A percentile compares a stretch with the other conserved stretches of the same genome.
These are phyloP conservation scores for Scomberomorus guttatus DNA, from an alignment of 2,797 vertebrate species.

Conservation along the genomic window DNA sequence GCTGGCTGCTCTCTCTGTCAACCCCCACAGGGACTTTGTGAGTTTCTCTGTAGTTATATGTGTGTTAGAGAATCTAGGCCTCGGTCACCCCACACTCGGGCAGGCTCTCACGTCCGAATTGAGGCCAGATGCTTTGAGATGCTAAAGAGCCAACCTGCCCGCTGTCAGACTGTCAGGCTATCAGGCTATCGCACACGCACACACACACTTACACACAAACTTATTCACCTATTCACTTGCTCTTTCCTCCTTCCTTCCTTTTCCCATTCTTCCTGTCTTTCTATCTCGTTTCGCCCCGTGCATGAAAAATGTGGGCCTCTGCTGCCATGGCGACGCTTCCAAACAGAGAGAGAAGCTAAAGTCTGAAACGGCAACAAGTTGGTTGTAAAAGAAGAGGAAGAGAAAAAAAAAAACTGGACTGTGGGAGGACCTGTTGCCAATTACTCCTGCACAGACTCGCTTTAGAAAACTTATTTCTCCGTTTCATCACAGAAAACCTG, in stretches of 20 bases:
- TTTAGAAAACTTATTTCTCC: conserved; percentile 57
- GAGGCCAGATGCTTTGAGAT: conserved; percentile 86
- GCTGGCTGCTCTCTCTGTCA: conserved; percentile 64
- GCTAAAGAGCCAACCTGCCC: conserved; percentile 79
- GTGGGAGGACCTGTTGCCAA: conserved; percentile 69
- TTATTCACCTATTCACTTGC: conserved; percentile 61
- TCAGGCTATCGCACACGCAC: conserved; percentile 28
- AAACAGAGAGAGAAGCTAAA: conserved; percentile 77
- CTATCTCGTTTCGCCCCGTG: conserved; percentile 64
- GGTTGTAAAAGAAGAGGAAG: conserved; percentile 74
- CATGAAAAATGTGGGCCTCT: conserved; percentile 78
- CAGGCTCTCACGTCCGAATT: conserved; percentile 71
- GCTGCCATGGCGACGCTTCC: conserved; percentile 76
- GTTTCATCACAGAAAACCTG: conserved; percentile 54
- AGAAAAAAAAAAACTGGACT: conserved; percentile 1
- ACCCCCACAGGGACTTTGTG: conserved; percentile 55
- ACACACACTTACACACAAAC: conserved; percentile 31
- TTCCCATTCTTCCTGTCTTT: conserved; percentile 46
- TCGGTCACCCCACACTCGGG: conserved; percentile 48
- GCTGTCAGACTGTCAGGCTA: conserved; percentile 62
- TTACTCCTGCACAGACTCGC: conserved; percentile 70
- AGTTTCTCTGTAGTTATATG: conserved; percentile 41
- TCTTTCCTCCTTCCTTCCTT: conserved; percentile 43
- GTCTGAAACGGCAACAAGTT: conserved; percentile 79
- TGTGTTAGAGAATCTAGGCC: conserved; percentile 26